phyloP scores from a whole-genome alignment of 1,140 invertebrate species.

The Idris sp. region DNA sequence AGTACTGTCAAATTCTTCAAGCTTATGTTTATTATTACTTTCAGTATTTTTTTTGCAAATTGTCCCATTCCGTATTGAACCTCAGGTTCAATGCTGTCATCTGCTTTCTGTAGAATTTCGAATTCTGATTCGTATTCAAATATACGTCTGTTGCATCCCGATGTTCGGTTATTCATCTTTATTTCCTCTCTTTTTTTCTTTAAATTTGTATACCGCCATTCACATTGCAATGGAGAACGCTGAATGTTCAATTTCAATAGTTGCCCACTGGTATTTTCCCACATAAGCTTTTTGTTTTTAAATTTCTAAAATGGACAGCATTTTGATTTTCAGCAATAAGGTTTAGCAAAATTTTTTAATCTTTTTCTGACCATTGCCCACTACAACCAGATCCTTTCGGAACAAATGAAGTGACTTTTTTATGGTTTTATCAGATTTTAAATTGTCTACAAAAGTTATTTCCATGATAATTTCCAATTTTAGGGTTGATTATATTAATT shows the following conservation, averaged over 20 bases:
- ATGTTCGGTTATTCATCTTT: conserved; percentile 10
- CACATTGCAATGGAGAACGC: conserved; percentile 26
- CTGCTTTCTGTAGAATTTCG: not conserved
- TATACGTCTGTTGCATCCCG: conserved; percentile 11
- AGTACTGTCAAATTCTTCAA: too few relatives aligned
- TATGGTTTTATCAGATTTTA: too few relatives aligned
- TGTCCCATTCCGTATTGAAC: conserved; percentile 15
- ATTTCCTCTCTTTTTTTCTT: conserved; percentile 23
- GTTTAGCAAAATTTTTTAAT: too few relatives aligned
- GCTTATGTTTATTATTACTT: too few relatives aligned
- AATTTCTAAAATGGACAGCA: conserved; percentile 10
- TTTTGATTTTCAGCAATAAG: too few relatives aligned
- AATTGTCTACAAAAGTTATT: too few relatives aligned
- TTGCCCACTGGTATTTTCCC: conserved; percentile 12
- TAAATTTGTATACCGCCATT: conserved; percentile 23
- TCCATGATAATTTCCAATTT: too few relatives aligned
- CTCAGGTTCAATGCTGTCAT: conserved; percentile 31
- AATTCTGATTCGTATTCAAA: conserved; percentile 33
- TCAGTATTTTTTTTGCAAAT: too few relatives aligned
- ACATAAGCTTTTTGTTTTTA: conserved; percentile 11
- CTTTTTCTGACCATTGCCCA: too few relatives aligned
- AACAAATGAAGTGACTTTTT: too few relatives aligned
- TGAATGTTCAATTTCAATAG: conserved; percentile 2
- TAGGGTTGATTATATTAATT: too few relatives aligned
- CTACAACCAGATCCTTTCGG: too few relatives aligned